Evolutionary conservation across 2,113 vertebrate species (phyloP).

Genomic region (Heliornis fulica): DNA sequence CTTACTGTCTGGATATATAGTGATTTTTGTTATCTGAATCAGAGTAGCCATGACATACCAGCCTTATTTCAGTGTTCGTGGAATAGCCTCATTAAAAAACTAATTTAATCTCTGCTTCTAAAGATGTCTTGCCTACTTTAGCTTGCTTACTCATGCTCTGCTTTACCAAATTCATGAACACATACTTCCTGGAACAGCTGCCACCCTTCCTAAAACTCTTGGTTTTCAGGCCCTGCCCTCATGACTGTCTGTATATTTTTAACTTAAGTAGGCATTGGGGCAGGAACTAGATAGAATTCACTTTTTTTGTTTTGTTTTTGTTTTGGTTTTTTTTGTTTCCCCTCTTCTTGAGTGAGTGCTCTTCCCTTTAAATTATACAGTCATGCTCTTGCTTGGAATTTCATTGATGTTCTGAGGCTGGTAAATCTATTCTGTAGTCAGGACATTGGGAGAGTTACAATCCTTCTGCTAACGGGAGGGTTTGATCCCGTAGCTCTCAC

Average conservation of each 20-base stretch:
- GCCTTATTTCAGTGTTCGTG: background rate
- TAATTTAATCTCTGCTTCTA: constrained; percentile 2
- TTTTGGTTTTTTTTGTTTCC: accelerated
- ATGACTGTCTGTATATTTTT: constrained; percentile 30
- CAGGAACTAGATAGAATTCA: background rate
- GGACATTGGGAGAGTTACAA: background rate
- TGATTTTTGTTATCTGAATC: background rate
- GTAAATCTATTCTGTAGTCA: background rate
- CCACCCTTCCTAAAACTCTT: constrained; percentile 60
- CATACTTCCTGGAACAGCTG: constrained; percentile 45
- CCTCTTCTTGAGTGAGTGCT: background rate
- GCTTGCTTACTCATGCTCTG: constrained; percentile 39
- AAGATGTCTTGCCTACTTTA: constrained; percentile 27
- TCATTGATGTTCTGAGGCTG: background rate
- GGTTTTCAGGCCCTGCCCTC: constrained; percentile 43
- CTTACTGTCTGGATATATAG: background rate
- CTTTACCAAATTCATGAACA: constrained; percentile 10
- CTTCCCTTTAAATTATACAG: background rate
- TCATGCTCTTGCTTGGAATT: background rate
- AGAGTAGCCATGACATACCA: constrained; percentile 13
- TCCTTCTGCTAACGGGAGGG: background rate
- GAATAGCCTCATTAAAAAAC: constrained; percentile 36
- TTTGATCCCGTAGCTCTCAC: background rate
- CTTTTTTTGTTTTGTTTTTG: background rate
- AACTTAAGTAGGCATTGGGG: background rate